These are phyloP conservation scores for Parus major DNA, from an alignment of 2,113 vertebrate species.

Conservation along the genomic window DNA sequence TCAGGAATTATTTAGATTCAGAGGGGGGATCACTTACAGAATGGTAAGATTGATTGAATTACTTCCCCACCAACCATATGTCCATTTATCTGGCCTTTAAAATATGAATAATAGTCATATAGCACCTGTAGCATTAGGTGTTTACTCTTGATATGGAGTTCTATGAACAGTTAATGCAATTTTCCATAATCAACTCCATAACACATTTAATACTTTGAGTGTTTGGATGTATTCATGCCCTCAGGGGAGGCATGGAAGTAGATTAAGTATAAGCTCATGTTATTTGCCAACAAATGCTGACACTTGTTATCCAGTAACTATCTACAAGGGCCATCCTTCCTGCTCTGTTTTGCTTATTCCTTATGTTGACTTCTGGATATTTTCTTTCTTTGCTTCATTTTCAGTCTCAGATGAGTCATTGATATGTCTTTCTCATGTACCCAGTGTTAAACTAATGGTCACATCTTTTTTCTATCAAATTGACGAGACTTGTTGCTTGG, in stretches of 20 bases:
- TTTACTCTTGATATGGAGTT: neutral
- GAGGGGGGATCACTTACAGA: neutral
- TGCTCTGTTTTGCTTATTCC: neutral
- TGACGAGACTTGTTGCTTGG: neutral
- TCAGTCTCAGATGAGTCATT: neutral
- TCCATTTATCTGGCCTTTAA: neutral
- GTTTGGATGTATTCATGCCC: neutral
- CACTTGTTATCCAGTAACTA: neutral
- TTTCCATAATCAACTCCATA: neutral
- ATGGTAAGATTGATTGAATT: neutral
- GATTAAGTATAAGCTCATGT: neutral
- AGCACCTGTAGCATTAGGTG: neutral
- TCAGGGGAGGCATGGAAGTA: neutral
- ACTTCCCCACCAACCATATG: neutral
- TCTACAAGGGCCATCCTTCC: neutral
- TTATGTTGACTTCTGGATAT: neutral
- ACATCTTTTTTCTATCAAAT: neutral
- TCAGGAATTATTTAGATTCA: neutral
- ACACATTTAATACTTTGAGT: neutral
- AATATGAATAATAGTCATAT: neutral
- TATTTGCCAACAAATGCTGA: neutral
- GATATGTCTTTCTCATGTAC: neutral
- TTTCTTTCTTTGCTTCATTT: neutral
- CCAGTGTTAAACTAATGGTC: fast-evolving
- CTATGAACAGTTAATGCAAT: neutral